Evolutionary conservation across 2,113 vertebrate genomes (phyloP).

Genomic region (Petaurus breviceps): DNA sequence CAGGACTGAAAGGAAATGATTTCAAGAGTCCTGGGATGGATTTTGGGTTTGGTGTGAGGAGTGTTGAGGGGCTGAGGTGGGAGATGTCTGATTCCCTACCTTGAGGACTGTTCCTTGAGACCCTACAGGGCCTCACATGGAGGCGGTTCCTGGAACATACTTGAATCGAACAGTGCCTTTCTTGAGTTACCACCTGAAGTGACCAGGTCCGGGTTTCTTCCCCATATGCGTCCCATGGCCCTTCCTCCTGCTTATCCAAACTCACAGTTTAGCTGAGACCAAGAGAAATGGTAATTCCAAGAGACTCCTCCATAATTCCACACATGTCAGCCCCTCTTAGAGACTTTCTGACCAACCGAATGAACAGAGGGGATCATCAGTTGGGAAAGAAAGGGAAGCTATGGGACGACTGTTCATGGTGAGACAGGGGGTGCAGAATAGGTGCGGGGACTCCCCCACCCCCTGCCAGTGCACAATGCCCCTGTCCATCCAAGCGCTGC

Average conservation of each 20-base stretch:
- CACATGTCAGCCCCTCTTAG: neutral
- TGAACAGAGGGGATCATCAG: neutral
- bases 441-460: neutral
- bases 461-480: neutral
- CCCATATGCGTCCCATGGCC: neutral
- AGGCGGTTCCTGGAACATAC: neutral
- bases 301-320: neutral
- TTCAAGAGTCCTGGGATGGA: neutral
- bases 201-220: neutral
- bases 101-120: neutral
- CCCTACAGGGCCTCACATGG: neutral
- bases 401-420: neutral
- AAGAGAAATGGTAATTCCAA: neutral
- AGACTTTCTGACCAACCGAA: neutral
- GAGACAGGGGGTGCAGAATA: neutral
- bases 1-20: neutral
- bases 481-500: neutral
- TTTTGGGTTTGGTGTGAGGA: neutral
- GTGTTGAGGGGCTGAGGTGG: neutral
- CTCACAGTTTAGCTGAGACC: neutral
- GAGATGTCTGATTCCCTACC: neutral
- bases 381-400: neutral
- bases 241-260: neutral
- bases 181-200: neutral
- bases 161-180: neutral